Evolutionary conservation across 2,888 invertebrate genomes (phyloP).

Genomic region (Drosophila paranaensis): DNA sequence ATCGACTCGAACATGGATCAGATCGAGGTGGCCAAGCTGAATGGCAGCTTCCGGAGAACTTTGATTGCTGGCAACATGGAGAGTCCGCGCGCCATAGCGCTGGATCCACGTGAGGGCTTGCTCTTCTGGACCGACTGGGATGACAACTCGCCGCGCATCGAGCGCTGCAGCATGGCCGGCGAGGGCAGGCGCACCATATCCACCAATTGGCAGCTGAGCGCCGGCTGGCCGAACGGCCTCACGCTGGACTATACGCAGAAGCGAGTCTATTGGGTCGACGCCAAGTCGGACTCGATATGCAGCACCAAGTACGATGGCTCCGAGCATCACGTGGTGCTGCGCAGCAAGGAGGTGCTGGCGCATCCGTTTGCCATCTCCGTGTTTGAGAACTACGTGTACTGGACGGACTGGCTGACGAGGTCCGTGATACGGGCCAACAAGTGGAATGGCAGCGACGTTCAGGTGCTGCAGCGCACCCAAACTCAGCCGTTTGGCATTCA

Average conservation of each 20-base stretch:
- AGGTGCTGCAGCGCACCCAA: slow-evolving; percentile 91
- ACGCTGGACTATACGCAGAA: slow-evolving; percentile 90
- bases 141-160: slow-evolving; percentile 91
- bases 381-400: slow-evolving; percentile 94
- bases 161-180: slow-evolving; percentile 92
- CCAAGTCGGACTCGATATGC: slow-evolving; percentile 95
- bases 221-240: slow-evolving; percentile 94
- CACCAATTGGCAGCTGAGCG: slow-evolving; percentile 84
- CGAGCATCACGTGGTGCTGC: slow-evolving; percentile 88
- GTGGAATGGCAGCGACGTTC: slow-evolving; percentile 92
- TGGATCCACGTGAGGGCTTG: slow-evolving; percentile 91
- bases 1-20: slow-evolving; percentile 93
- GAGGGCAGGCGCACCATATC: slow-evolving; percentile 87
- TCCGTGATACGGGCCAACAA: slow-evolving; percentile 94
- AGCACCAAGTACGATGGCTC: slow-evolving; percentile 92
- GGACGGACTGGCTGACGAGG: slow-evolving; percentile 97
- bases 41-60: slow-evolving; percentile 91
- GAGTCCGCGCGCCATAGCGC: slow-evolving; percentile 92
- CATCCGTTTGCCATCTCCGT: slow-evolving; percentile 96
- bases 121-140: slow-evolving; percentile 97
- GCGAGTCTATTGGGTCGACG: slow-evolving; percentile 94
- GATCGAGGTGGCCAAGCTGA: slow-evolving; percentile 91
- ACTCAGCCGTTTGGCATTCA: slow-evolving; percentile 97
- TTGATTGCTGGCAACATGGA: slow-evolving; percentile 93
- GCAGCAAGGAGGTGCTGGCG: slow-evolving; percentile 90